A percentile compares a stretch with the other conserved stretches of the same genome.
Conservation (phyloP, 2,888 invertebrate species). For the Abscondita cerata region DNA sequence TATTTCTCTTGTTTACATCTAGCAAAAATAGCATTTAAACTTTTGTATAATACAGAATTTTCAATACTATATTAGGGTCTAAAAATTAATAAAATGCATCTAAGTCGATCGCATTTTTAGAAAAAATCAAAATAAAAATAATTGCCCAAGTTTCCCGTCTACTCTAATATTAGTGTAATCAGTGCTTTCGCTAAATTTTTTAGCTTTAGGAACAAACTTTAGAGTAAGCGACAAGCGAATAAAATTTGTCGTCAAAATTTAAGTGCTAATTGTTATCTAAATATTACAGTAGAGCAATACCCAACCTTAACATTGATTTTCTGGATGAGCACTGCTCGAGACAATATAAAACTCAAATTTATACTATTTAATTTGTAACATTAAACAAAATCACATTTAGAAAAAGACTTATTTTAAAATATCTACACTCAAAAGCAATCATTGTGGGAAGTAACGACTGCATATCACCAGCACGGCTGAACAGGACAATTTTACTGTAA, state of each 20-base stretch:
- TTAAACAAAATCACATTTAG: constrained; percentile 57
- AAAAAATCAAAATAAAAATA: neutral
- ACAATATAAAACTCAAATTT: constrained; percentile 53
- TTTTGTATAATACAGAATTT: constrained; percentile 11
- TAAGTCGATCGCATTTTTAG: neutral
- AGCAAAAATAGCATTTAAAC: constrained; percentile 49
- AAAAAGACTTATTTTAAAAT: constrained; percentile 49
- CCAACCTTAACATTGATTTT: constrained; percentile 21
- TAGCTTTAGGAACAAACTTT: constrained; percentile 23
- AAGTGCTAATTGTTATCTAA: constrained; percentile 37
- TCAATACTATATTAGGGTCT: neutral
- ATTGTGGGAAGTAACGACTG: constrained; percentile 30
- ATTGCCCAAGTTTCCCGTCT: neutral
- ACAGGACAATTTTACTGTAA: constrained; percentile 55
- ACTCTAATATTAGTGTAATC: constrained; percentile 25
- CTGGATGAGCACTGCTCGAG: constrained; percentile 49
- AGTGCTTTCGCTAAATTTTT: constrained; percentile 33
- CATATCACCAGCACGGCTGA: constrained; percentile 59
- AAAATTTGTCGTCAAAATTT: constrained; percentile 20
- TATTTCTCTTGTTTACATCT: constrained; percentile 46
- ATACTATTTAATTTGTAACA: constrained; percentile 55
- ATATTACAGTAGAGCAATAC: constrained; percentile 25
- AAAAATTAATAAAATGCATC: neutral
- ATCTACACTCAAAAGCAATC: constrained; percentile 49
- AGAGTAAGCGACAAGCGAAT: constrained; percentile 9